Conservation (phyloP, 2,888 invertebrate genomes). For the Falcaria lacertinaria region DNA sequence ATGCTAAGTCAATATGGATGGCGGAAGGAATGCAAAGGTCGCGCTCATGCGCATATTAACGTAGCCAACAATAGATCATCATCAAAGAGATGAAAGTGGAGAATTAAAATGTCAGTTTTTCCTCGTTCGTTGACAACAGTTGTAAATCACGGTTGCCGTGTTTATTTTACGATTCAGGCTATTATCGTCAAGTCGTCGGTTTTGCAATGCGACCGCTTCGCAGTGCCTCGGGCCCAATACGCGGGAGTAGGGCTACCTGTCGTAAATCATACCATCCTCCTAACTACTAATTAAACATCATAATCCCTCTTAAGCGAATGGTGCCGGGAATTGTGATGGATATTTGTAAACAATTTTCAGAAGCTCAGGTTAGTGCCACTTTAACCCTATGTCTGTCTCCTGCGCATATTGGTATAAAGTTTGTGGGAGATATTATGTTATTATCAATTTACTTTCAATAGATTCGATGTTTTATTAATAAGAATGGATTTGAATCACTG, state of each 20-base stretch:
- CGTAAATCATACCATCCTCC: background rate
- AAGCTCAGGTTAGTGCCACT: too few relatives aligned
- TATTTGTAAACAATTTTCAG: too few relatives aligned
- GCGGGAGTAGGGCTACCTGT: conserved; percentile 29
- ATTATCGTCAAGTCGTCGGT: conserved; percentile 71
- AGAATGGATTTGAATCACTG: too few relatives aligned
- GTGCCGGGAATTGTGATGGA: too few relatives aligned
- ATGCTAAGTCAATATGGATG: background rate
- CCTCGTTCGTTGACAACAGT: conserved; percentile 61
- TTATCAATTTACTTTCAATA: too few relatives aligned
- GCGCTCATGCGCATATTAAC: background rate
- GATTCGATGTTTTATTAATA: too few relatives aligned
- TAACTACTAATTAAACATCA: too few relatives aligned
- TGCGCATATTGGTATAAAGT: too few relatives aligned
- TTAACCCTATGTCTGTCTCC: too few relatives aligned
- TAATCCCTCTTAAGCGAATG: too few relatives aligned
- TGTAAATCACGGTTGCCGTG: conserved; percentile 67
- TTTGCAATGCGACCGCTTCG: conserved; percentile 62
- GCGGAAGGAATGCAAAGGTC: background rate
- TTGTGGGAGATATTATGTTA: too few relatives aligned
- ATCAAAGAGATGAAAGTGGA: conserved; percentile 59
- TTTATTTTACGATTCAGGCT: conserved; percentile 72
- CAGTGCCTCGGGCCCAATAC: conserved; percentile 31
- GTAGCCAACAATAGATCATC: conserved; percentile 54
- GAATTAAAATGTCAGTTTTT: conserved; percentile 65